Percentiles rank a stretch among this genome's conserved stretches.
Evolutionary conservation across 1,140 invertebrate species (phyloP).

Genomic region (Atopsyche davidsoni): DNA sequence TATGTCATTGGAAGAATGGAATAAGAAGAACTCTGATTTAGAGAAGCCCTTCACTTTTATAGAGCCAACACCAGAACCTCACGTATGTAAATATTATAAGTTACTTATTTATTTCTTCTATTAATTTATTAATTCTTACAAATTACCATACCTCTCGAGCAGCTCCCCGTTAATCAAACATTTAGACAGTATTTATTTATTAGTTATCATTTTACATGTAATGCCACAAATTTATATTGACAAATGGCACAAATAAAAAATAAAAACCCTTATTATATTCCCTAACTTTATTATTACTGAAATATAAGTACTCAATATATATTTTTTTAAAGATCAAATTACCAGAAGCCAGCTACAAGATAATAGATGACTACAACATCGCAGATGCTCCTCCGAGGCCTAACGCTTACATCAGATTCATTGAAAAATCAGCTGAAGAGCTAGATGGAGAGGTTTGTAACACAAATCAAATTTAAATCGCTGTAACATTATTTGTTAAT

Average conservation of each 20-base stretch:
- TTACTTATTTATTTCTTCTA: no score
- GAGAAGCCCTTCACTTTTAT: conserved; percentile 45
- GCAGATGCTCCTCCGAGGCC: conserved; percentile 73
- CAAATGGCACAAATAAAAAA: no score
- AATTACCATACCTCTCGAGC: no score
- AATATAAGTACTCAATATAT: no score
- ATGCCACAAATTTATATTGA: no score
- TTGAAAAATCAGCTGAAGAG: conserved; percentile 92
- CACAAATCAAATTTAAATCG: conserved; percentile 5
- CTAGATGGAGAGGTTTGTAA: conserved; percentile 68
- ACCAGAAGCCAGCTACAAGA: conserved; percentile 77
- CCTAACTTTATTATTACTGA: no score
- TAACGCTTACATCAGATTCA: conserved; percentile 82
- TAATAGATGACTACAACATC: conserved; percentile 70
- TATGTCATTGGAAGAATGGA: conserved; percentile 59
- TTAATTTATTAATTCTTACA: no score
- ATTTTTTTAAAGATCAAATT: conserved; percentile 45
- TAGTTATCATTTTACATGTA: no score
- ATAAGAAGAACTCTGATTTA: conserved; percentile 51
- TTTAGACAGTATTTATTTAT: no score
- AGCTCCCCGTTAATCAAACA: no score
- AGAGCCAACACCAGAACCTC: conserved; percentile 49
- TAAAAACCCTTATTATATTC: no score
- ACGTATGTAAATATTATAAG: conserved; percentile 40
- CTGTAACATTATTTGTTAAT: conserved; percentile 2